Evolutionary conservation across 2,797 vertebrate species (phyloP), one percentile per base, ranked within the genome.

Genomic region (Spizella passerina): DNA sequence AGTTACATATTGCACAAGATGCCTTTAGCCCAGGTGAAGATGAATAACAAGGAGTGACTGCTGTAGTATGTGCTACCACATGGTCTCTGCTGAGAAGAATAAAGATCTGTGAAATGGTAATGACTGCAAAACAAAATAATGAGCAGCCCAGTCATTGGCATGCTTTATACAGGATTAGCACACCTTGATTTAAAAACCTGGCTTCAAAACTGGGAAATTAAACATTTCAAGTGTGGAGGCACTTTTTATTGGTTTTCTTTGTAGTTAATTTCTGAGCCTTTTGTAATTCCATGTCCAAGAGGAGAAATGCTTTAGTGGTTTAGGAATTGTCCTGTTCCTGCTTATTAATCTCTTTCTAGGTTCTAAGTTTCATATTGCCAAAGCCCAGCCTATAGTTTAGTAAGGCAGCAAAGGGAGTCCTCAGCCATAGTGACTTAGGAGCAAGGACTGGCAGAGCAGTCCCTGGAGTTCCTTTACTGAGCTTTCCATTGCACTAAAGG

Each of bases 381-480:
- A 56, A 36, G 32, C 20, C 26, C 39, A 66, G 39, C 38, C 38
- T 71, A 4, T 46, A 38, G 17, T 64, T 60, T 18, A 19, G 21
- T 32, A 3, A 1, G 70, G 75, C 50, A 88, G 32, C 60, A 77
- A 38, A 73, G 23, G n/a, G 11, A 56, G 15, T 17, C 21, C 43
- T 64, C 68, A 71, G 27, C 68, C 36, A 12, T 3, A 14, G 22
- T 46, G 64, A 16, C 21, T 73, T 60, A 23, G 18, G 19, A 70
- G 24, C 0, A 0, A 55, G 26, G 44, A 53, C 14, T 64, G 60
- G 34, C 8, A 20, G 57, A 72, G 38, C 5, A 52, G 10, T 19
- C 17, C 15, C 34, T 61, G 38, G 27, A 60, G 29, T 52, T 30
- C 29, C 50, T 52, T 52, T 8, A 52, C 11, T 52, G 50, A 52